phyloP scores from a whole-genome alignment of 2,797 vertebrate species.

The Clarias fuscus region DNA sequence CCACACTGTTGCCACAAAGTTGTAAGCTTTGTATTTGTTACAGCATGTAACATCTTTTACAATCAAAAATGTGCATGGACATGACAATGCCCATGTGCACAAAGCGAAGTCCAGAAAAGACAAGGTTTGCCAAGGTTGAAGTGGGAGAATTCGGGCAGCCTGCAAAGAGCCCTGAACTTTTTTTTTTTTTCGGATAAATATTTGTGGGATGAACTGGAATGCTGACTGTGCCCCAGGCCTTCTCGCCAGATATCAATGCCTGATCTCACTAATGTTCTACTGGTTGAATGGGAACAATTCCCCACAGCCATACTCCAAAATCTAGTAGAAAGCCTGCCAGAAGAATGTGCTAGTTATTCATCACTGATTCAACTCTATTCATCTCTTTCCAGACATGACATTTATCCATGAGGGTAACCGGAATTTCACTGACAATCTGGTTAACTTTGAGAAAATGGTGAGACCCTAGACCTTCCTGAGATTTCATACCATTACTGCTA shows the following conservation, averaged over 20 bases:
- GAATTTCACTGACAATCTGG: conserved; percentile 85
- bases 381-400: conserved; percentile 82
- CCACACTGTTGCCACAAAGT: background rate
- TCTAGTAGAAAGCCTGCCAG: background rate
- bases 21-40: background rate
- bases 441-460: conserved; percentile 99
- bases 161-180: background rate
- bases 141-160: background rate
- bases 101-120: background rate
- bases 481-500: background rate
- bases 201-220: background rate
- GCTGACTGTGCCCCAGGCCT: background rate
- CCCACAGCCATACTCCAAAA: background rate
- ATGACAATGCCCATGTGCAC: background rate
- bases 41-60: no score
- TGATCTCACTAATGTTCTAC: background rate
- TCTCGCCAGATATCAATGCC: background rate
- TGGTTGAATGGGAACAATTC: background rate
- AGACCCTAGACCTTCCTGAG: conserved; percentile 51
- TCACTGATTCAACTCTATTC: background rate
- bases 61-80: background rate
- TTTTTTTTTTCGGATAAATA: background rate
- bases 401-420: conserved; percentile 96
- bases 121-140: background rate
- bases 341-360: background rate